Evolutionary conservation across 2,113 vertebrate genomes (phyloP), one percentile per base, ranked within the genome.

Genomic region (Perognathus longimembris): DNA sequence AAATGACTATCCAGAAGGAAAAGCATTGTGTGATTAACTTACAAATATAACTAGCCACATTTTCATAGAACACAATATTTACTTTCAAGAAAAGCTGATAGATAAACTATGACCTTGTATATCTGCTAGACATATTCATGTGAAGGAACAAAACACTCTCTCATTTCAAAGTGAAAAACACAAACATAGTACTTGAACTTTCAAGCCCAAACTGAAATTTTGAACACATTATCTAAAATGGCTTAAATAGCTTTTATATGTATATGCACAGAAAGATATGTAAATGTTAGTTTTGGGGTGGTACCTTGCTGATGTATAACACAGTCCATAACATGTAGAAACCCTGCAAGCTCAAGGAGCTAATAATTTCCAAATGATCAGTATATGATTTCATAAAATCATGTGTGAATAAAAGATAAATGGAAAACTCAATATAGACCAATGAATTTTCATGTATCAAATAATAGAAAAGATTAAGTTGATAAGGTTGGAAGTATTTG

Each of bases 141-240:
- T 12, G 11, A 86, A 40, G 64, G n/a, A 88, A 88, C 73, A 90
- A 90, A 88, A 78, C 32, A 3, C 36, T 28, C 21, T 89, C 40
- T 66, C 66, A 94, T 3, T 50, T 64, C 20, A 50, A 91, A n/a
- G 32, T 82, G 6, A 66, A 90, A 90, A 71, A 10, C 32, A 87
- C 71, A 83, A 15, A n/a, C 70, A 79, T 79, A 73, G 75, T 34
- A 64, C 84, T 30, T 87, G 84, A 94, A 88, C 50, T 92, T 94
- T 69, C 32, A 92, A 89, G 40, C n/a, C 50, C 89, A 92, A 88
- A 77, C n/a, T 74, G 93, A 22, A 73, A 71, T 69, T 93, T 80
- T 89, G 28, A 38, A 83, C 80, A 1, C 32, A 22, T 89, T 81
- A 75, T 28, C n/a, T 26, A 67, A 7, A 76, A 7, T 85, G 11